Evolutionary conservation across 2,797 vertebrate genomes (phyloP), one percentile per base, ranked within the genome.

Genomic region (Helarctos malayanus): DNA sequence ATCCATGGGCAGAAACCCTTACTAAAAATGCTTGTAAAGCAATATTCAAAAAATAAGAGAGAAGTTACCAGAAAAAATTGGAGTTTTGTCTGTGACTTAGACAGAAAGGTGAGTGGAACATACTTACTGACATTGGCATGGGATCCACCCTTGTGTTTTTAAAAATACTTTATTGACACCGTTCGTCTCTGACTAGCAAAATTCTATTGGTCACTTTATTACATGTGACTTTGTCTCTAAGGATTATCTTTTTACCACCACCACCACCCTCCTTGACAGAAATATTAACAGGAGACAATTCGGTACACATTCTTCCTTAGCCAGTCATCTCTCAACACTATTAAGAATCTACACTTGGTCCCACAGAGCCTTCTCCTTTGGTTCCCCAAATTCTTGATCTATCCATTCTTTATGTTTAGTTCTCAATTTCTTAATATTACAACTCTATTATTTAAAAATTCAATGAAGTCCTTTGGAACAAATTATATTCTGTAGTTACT

Each of bases 81-180:
- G 19, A 90, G 38, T 73, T 47, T 61, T 61, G 32, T 56, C 47
- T 73, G 32, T 61, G 5, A 45, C 91, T 65, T n/a, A 93, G 25
- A 89, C 29, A 84, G 47, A 75, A 92, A 79, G 61, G 35, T n/a
- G 13, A 93, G 29, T 80, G 27, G 49, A 81, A 91, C 9, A n/a
- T 49, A 81, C 27, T 49, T 41, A 80, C 80, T 65, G 63, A 73
- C 23, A 63, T 0, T 86, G 73, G 47, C 56, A 91, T 23, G 21
- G 56, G 56, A 93, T 73, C 45, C 1, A 63, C 27, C 14, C 32
- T 78, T 75, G 18, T 57, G 41, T 52, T 94, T 41, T 63, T 65
- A 80, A 78, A 78, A 54, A 85, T 85, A 85, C 27, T 94, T 65
- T 83, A 78, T 61, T 76, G 68, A 88, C 52, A 96, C 8, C 87